phyloP scores from a whole-genome alignment of 2,113 vertebrate species.

The Sander lucioperca region DNA sequence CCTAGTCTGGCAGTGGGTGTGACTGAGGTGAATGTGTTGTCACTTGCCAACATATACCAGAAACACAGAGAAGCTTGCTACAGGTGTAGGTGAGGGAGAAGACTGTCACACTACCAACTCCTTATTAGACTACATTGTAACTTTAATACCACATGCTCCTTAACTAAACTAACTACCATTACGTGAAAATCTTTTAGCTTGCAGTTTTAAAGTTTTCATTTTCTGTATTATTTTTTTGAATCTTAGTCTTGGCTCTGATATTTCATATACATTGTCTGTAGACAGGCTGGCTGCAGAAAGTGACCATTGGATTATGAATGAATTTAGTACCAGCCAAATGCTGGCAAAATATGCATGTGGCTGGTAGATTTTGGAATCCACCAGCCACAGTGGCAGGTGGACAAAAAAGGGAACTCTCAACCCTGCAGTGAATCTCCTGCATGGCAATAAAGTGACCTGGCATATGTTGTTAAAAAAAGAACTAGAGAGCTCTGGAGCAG shows the following conservation, averaged over 20 bases:
- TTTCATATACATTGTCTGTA: not conserved
- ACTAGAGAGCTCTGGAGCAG: not conserved
- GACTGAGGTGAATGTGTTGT: not conserved
- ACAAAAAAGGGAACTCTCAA: no score
- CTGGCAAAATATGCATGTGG: no score
- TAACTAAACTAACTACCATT: not conserved
- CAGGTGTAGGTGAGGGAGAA: not conserved
- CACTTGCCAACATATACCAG: slow-evolving; percentile 11
- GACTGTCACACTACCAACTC: not conserved
- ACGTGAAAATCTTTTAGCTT: not conserved
- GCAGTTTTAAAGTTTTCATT: not conserved
- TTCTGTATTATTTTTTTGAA: no score
- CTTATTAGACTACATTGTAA: not conserved
- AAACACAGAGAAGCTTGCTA: slow-evolving; percentile 1
- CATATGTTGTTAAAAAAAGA: not conserved
- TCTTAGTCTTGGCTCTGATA: not conserved
- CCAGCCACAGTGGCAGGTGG: no score
- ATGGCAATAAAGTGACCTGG: not conserved
- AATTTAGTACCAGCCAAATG: not conserved
- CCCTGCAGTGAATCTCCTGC: not conserved
- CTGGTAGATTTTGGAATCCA: no score
- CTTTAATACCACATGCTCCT: not conserved
- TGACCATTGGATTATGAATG: not conserved
- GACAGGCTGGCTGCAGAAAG: not conserved
- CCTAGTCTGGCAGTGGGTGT: slow-evolving; percentile 5